Evolutionary conservation across 2,113 vertebrate genomes (phyloP), one percentile per base, ranked within the genome.

Genomic region (Talpa occidentalis): DNA sequence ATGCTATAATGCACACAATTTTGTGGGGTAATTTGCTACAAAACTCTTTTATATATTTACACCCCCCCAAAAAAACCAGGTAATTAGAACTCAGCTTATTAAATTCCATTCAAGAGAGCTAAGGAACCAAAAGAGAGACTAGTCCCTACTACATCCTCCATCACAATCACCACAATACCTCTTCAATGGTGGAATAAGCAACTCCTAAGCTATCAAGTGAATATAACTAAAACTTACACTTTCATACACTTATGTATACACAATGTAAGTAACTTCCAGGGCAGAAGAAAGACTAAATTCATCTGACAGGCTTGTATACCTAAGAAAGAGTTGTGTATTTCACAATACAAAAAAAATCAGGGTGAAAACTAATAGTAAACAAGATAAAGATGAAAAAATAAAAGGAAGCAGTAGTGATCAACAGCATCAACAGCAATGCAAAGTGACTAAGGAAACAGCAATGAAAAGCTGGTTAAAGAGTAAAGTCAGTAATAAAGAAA

Each of bases 21-120:
- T 92, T 59, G 77, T 91, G 69, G 3, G n/a, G 2, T 81, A 95
- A 94, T 80, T 72, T 84, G 7, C 79, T 73, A 81, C 67, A 32
- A n/a, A 93, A 88, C 47, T 69, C 81, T 90, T 78, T 90, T 30
- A 82, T 5, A 77, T 66, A 92, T 60, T 90, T 93, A 93, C 73
- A 93, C 84, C 54, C 54, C 49, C 49, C 49, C 49, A 15, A 15
- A 15, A 56, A 56, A 7, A 21, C 21, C 54, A 56, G 54, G 19
- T 56, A 56, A 22, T 54, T 56, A 95, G 83, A 85, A 19, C 56
- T 74, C 64, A 89, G 72, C 62, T 72, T 44, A 21, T 91, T 70
- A 79, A 22, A 60, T 62, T 52, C 93, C 76, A 93, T 94, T 88
- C 59, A 74, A 93, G 72, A 94, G 49, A 74, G 21, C 42, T 78